Conservation (phyloP, 2,113 vertebrate species). For the Peromyscus leucopus region DNA sequence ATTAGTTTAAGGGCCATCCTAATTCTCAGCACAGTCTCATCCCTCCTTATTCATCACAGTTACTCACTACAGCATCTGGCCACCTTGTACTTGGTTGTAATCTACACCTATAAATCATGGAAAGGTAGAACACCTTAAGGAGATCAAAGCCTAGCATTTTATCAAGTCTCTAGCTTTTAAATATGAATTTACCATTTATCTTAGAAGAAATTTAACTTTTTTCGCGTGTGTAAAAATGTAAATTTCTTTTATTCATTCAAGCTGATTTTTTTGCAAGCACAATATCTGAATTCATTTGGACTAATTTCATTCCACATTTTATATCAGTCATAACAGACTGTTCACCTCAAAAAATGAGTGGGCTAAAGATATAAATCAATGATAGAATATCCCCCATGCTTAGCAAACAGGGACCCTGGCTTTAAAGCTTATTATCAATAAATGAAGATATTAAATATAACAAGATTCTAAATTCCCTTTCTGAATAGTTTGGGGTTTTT, state of each 20-base stretch:
- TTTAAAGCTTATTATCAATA: not conserved
- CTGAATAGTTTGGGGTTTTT: not conserved
- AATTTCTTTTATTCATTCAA: not conserved
- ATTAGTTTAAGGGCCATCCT: not conserved
- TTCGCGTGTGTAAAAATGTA: not conserved
- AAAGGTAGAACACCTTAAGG: not conserved
- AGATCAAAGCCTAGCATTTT: not conserved
- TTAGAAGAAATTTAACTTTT: not conserved
- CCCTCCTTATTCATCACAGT: not conserved
- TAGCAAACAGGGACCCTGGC: not conserved
- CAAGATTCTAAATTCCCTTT: not conserved
- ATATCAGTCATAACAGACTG: constrained; percentile 18
- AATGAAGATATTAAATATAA: not conserved
- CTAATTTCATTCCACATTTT: constrained; percentile 46
- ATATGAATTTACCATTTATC: constrained; percentile 35
- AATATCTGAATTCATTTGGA: not conserved
- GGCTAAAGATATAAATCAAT: not conserved
- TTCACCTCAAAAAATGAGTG: not conserved
- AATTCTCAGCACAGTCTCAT: not conserved
- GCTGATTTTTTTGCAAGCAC: not conserved
- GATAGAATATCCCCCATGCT: not conserved
- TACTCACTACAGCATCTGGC: not conserved
- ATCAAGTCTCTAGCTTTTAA: not conserved
- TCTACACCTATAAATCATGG: not conserved
- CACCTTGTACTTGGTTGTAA: not conserved